These are phyloP conservation scores for Orthosia cruda DNA, from an alignment of 2,888 invertebrate species.

Conservation along the genomic window DNA sequence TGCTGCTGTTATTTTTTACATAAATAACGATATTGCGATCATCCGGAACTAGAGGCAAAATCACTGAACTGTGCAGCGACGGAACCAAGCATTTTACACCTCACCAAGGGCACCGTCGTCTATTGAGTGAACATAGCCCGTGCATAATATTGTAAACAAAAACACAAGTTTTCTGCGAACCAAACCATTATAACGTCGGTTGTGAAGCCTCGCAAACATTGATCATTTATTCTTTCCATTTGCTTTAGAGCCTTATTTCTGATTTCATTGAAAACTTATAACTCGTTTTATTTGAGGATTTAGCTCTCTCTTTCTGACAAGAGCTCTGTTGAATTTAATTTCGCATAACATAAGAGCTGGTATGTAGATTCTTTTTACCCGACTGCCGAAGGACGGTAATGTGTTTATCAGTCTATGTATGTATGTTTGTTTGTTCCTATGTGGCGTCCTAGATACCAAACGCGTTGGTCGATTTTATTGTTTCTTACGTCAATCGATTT, in stretches of 20 bases:
- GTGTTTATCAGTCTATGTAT: no score
- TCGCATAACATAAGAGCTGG: conserved; percentile 7
- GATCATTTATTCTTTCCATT: conserved; percentile 28
- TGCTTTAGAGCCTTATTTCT: conserved; percentile 18
- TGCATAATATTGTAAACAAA: conserved; percentile 26
- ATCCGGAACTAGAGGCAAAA: conserved; percentile 39
- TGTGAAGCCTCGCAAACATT: conserved; percentile 28
- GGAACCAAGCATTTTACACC: conserved; percentile 67
- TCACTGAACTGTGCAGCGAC: conserved; percentile 62
- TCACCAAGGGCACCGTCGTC: conserved; percentile 59
- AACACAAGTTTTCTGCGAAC: conserved; percentile 49
- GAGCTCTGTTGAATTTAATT: conserved; percentile 21
- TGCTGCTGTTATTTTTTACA: conserved; percentile 8
- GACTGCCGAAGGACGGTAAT: no score
- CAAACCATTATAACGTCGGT: conserved; percentile 29
- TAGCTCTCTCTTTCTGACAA: conserved; percentile 53
- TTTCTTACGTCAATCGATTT: no score
- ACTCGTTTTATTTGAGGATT: conserved; percentile 52
- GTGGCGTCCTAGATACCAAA: no score
- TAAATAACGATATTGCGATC: conserved; percentile 26
- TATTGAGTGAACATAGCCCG: conserved; percentile 32
- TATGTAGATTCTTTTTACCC: neutral
- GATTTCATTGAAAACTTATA: conserved; percentile 34
- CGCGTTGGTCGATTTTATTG: no score
- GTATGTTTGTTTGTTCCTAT: no score